These are phyloP conservation scores for Empis livida DNA, from an alignment of 2,888 invertebrate genomes.

Conservation along the genomic window DNA sequence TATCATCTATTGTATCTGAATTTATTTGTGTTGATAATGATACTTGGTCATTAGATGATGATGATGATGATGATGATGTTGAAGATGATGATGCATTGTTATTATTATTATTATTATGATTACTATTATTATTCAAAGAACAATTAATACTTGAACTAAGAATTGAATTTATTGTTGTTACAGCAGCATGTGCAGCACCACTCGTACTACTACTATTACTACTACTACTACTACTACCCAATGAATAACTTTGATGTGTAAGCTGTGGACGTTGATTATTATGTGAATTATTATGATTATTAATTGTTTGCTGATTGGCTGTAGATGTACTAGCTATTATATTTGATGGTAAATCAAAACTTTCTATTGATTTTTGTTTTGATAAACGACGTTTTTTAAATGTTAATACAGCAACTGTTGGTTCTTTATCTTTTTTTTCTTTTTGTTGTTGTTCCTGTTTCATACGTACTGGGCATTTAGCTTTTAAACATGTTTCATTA, in stretches of 20 bases:
- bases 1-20: constrained; percentile 2
- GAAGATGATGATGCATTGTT: constrained; percentile 7
- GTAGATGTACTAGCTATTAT: neutral
- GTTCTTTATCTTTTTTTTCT: constrained; percentile 30
- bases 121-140: too few relatives aligned
- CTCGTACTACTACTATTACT: neutral
- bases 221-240: constrained; percentile 5
- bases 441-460: constrained; percentile 23
- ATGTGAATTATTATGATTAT: neutral
- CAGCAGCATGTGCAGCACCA: constrained; percentile 1
- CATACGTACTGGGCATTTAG: constrained; percentile 28
- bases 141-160: too few relatives aligned
- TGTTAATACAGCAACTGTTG: constrained; percentile 21
- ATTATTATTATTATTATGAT: too few relatives aligned
- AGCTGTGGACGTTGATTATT: neutral
- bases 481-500: constrained; percentile 24
- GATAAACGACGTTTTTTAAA: constrained; percentile 34
- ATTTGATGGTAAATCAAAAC: constrained; percentile 20
- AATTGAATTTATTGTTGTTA: neutral
- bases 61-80: constrained; percentile 12
- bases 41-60: constrained; percentile 6
- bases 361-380: constrained; percentile 33
- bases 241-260: constrained; percentile 1
- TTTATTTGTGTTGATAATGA: constrained; percentile 9
- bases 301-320: constrained; percentile 5